Conservation (phyloP, 2,797 vertebrate genomes). For the Clamator glandarius region DNA sequence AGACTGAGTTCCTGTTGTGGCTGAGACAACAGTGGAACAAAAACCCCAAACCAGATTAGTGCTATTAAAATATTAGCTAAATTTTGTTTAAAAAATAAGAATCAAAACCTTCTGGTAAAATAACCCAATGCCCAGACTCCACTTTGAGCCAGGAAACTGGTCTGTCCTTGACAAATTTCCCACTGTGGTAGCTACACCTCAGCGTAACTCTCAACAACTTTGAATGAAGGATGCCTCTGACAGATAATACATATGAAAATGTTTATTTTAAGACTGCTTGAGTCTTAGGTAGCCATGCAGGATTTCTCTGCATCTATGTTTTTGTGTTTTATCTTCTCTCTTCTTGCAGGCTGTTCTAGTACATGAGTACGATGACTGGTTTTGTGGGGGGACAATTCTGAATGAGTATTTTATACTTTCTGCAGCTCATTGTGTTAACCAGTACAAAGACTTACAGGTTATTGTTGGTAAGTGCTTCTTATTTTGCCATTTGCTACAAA, state of each 20-base stretch:
- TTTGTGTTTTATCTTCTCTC: background rate
- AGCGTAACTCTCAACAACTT: background rate
- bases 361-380: rapidly evolving
- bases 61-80: background rate
- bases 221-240: background rate
- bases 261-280: background rate
- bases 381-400: background rate
- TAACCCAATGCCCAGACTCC: background rate
- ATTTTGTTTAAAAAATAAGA: background rate
- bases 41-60: background rate
- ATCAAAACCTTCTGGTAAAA: background rate
- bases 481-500: background rate
- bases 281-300: background rate
- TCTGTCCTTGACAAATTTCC: background rate
- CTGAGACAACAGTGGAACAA: background rate
- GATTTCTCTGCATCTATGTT: background rate
- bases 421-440: background rate
- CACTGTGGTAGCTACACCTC: background rate
- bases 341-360: background rate
- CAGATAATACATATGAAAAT: background rate
- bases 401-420: background rate
- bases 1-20: background rate
- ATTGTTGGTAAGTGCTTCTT: background rate
- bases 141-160: background rate
- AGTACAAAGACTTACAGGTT: rapidly evolving